phyloP scores from a whole-genome alignment of 2,888 invertebrate species.

The Tipula lateralis region DNA sequence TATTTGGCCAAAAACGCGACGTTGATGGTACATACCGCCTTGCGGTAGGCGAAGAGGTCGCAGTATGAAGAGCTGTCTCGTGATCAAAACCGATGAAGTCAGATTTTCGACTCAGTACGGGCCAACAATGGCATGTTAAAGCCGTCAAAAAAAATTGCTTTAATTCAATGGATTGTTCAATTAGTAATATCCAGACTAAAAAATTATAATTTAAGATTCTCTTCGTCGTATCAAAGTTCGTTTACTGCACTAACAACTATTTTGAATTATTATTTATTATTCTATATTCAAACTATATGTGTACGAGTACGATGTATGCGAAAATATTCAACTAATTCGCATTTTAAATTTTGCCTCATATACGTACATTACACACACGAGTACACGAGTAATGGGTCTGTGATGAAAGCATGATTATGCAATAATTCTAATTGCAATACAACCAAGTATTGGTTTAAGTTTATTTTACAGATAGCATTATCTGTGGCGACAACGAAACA shows the following conservation, averaged over 20 bases:
- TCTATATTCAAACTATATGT: not conserved
- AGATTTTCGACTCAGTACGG: too few species aligned
- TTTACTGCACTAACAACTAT: not conserved
- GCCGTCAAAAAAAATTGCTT: too few species aligned
- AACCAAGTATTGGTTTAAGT: not conserved
- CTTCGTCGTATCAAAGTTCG: not conserved
- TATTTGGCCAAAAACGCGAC: too few species aligned
- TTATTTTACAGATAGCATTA: not conserved
- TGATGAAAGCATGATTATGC: not conserved
- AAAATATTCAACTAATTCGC: not conserved
- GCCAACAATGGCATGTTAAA: too few species aligned
- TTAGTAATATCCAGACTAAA: not conserved
- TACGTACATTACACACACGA: too few species aligned
- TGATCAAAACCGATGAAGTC: too few species aligned
- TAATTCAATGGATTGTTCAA: not conserved
- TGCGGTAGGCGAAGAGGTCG: too few species aligned
- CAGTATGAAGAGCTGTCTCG: too few species aligned
- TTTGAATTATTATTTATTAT: slow-evolving; percentile 2
- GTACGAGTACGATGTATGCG: not conserved
- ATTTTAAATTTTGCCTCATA: not conserved
- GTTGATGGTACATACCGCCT: too few species aligned
- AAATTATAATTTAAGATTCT: not conserved
- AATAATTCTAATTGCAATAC: not conserved
- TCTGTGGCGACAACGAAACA: too few species aligned
- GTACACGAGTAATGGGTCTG: too few species aligned